Evolutionary conservation across 2,888 invertebrate genomes (phyloP).

Genomic region (Hydraecia micacea): DNA sequence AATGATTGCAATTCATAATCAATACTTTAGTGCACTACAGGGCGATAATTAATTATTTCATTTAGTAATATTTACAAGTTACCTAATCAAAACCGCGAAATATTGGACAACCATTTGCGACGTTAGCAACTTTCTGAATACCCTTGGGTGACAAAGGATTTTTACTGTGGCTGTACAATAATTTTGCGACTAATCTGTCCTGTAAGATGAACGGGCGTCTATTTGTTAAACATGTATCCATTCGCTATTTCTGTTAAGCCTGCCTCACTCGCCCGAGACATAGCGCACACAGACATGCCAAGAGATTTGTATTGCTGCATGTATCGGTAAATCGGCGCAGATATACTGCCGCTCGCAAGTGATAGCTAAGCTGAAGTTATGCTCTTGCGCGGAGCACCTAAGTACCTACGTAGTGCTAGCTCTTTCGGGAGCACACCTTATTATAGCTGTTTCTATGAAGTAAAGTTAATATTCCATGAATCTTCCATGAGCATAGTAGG

Average conservation of each 20-base stretch:
- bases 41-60: not conserved
- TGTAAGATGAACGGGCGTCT: not conserved
- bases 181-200: constrained; percentile 5
- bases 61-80: not conserved
- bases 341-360: constrained; percentile 15
- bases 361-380: constrained; percentile 23
- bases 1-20: not conserved
- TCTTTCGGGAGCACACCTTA: not conserved
- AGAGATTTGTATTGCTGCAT: constrained; percentile 17
- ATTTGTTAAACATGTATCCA: constrained; percentile 3
- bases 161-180: not conserved
- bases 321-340: constrained; percentile 21
- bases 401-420: not conserved
- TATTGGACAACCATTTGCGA: not conserved
- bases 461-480: not conserved
- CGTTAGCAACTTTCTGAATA: not conserved
- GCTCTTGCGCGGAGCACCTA: not conserved
- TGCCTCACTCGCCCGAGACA: constrained; percentile 16
- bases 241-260: not conserved
- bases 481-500: not conserved
- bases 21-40: not conserved
- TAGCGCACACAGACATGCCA: constrained; percentile 13
- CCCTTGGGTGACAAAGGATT: not conserved
- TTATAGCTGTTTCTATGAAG: not conserved
- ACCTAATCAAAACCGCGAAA: not conserved